Conservation (phyloP, 2,888 invertebrate genomes). For the Lingula anatina region DNA sequence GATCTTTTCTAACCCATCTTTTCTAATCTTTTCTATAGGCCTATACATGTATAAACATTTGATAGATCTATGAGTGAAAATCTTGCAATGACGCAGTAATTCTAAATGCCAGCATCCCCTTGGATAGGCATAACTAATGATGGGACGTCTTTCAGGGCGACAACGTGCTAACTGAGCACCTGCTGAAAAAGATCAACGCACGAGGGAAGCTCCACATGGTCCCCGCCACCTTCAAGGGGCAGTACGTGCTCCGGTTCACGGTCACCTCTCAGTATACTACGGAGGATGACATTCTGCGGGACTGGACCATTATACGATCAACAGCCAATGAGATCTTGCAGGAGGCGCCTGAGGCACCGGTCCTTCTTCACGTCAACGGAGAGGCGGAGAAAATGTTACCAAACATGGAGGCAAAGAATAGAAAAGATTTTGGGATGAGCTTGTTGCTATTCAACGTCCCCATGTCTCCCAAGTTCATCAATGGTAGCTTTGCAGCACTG, state of each 20-base stretch:
- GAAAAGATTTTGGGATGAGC: conserved; percentile 77
- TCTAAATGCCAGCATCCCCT: too few species aligned
- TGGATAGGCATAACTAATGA: too few species aligned
- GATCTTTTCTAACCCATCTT: too few species aligned
- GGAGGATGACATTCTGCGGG: conserved; percentile 61
- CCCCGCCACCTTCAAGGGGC: conserved; percentile 83
- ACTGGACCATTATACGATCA: conserved; percentile 64
- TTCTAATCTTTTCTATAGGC: too few species aligned
- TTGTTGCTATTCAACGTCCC: conserved; percentile 89
- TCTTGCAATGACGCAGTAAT: too few species aligned
- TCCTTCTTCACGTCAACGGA: conserved; percentile 3
- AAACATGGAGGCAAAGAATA: conserved; percentile 8
- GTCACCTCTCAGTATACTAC: conserved; percentile 81
- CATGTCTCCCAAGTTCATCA: conserved; percentile 87
- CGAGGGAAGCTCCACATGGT: conserved; percentile 89
- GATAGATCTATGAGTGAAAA: too few species aligned
- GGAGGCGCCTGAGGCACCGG: too few species aligned
- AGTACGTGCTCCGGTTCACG: conserved; percentile 81
- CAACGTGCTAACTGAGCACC: conserved; percentile 72
- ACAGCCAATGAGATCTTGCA: conserved; percentile 45
- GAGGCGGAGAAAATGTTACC: conserved; percentile 1
- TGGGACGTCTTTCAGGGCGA: conserved; percentile 67
- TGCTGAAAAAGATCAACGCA: conserved; percentile 81
- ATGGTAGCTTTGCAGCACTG: conserved; percentile 51
- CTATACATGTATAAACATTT: too few species aligned